These are phyloP conservation scores for Callaeas wilsoni DNA, from an alignment of 2,113 vertebrate species.

Conservation along the genomic window DNA sequence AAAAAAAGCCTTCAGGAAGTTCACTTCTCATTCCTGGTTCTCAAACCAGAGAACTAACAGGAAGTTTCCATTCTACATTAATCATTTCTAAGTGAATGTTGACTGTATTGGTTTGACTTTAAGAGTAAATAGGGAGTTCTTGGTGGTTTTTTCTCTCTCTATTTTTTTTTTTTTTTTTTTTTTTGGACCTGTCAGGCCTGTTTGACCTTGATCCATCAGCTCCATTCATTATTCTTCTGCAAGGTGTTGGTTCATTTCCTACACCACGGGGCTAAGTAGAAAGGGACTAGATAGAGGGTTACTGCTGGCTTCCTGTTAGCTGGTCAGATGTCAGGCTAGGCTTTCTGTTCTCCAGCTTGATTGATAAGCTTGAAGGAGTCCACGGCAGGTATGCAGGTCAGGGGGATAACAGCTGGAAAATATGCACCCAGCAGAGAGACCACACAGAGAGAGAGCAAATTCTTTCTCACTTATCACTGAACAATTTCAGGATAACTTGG, in stretches of 20 bases:
- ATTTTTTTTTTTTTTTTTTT: neutral
- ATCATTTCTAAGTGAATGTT: neutral
- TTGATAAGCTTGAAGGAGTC: slow-evolving; percentile 68
- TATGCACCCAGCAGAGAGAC: slow-evolving; percentile 72
- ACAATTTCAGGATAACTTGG: slow-evolving; percentile 54
- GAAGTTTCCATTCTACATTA: neutral
- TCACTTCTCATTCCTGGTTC: neutral
- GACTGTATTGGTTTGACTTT: neutral
- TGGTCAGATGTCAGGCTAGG: slow-evolving; percentile 44
- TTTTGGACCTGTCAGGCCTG: neutral
- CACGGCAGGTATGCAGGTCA: slow-evolving; percentile 78
- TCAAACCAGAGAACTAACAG: neutral
- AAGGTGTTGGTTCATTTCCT: slow-evolving; percentile 58
- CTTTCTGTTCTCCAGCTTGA: slow-evolving; percentile 44
- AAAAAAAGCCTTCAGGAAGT: neutral
- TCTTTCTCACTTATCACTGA: slow-evolving; percentile 60
- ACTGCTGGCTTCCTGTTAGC: slow-evolving; percentile 75
- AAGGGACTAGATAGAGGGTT: slow-evolving; percentile 36
- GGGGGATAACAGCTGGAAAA: slow-evolving; percentile 70
- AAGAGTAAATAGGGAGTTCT: neutral
- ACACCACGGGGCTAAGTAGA: neutral
- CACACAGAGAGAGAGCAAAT: slow-evolving; percentile 80
- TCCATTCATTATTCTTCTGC: slow-evolving; percentile 40
- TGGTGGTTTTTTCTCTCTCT: neutral
- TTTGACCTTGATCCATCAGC: slow-evolving; percentile 38